A percentile compares a stretch with the other conserved stretches of the same genome.
Conservation (phyloP, 2,113 vertebrate species). For the Phycodurus eques region DNA sequence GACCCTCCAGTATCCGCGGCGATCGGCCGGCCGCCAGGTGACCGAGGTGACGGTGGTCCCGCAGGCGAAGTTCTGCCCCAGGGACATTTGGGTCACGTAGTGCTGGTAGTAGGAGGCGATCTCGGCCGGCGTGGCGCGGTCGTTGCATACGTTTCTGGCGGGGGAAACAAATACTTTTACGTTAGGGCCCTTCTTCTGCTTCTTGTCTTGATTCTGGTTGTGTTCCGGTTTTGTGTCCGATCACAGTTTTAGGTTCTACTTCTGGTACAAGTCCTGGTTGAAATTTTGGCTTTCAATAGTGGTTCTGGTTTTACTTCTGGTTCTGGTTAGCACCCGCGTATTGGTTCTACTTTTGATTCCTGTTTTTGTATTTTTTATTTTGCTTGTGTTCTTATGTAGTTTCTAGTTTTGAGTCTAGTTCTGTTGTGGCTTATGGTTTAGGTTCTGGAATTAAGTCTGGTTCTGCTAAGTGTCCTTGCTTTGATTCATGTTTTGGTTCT, state of each 20-base stretch:
- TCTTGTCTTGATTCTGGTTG: neutral
- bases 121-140: constrained; percentile 76
- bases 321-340: neutral
- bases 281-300: too few species aligned
- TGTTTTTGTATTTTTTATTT: neutral
- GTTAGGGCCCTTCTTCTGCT: neutral
- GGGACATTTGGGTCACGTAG: constrained; percentile 72
- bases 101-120: constrained; percentile 80
- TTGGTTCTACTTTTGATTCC: neutral
- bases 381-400: too few species aligned
- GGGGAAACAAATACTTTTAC: neutral
- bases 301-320: neutral
- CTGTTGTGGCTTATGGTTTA: too few species aligned
- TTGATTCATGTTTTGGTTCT: too few species aligned
- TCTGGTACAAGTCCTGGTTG: neutral
- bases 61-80: constrained; percentile 71
- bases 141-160: constrained; percentile 73
- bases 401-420: too few species aligned
- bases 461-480: too few species aligned
- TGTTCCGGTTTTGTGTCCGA: too few species aligned
- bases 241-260: too few species aligned
- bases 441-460: too few species aligned
- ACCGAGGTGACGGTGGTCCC: constrained; percentile 70
- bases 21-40: constrained; percentile 34
- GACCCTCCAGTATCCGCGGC: constrained; percentile 64